These are phyloP conservation scores for Polyommatus iphigenia DNA, from an alignment of 2,888 invertebrate species.

Conservation along the genomic window DNA sequence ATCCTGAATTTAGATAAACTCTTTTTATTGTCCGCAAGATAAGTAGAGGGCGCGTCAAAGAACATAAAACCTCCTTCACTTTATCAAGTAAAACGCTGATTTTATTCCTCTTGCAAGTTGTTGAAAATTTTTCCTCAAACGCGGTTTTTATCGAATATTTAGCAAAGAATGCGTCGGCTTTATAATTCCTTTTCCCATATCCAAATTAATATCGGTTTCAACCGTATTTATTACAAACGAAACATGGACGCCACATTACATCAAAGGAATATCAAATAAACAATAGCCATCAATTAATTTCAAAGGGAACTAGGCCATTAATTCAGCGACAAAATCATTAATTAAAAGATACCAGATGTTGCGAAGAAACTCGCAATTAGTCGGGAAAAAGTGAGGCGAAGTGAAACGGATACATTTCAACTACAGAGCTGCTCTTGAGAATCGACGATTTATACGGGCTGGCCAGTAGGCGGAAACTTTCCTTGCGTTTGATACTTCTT, in stretches of 20 bases:
- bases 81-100: slow-evolving; percentile 20
- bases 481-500: slow-evolving; percentile 25
- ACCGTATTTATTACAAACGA: neutral
- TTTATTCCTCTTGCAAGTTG: slow-evolving; percentile 13
- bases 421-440: slow-evolving; percentile 16
- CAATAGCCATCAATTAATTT: slow-evolving; percentile 6
- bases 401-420: slow-evolving; percentile 33
- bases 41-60: slow-evolving; percentile 23
- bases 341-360: slow-evolving; percentile 70
- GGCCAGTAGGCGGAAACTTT: slow-evolving; percentile 14
- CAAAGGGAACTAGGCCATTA: neutral
- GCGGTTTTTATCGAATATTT: neutral
- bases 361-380: slow-evolving; percentile 64
- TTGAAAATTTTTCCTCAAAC: neutral
- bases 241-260: neutral
- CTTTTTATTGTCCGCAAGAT: slow-evolving; percentile 20
- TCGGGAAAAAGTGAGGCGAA: slow-evolving; percentile 36
- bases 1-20: slow-evolving; percentile 21
- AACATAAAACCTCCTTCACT: slow-evolving; percentile 12
- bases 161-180: neutral
- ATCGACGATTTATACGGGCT: slow-evolving; percentile 21
- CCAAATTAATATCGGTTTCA: neutral
- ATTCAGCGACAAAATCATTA: slow-evolving; percentile 50
- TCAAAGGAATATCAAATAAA: slow-evolving; percentile 17
- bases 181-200: neutral